Percentiles rank a stretch among this genome's conserved stretches.
These are phyloP conservation scores for Ammodytes marinus DNA, from an alignment of 2,113 vertebrate genomes.

Conservation along the genomic window DNA sequence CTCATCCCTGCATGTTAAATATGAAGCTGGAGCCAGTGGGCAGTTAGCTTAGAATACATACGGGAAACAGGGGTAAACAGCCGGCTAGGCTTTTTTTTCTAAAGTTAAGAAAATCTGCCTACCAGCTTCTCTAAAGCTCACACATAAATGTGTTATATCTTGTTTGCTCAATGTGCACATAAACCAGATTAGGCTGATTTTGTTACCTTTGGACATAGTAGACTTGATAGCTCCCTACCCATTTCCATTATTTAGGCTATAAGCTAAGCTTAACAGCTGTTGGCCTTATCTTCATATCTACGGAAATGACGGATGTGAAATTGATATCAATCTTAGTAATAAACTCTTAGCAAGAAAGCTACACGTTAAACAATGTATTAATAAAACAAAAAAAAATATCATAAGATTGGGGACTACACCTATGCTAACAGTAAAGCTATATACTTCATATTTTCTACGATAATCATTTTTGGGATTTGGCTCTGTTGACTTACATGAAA, in stretches of 20 bases:
- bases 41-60: not conserved
- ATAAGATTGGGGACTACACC: conserved; percentile 7
- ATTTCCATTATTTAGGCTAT: not conserved
- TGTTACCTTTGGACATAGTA: not conserved
- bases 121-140: not conserved
- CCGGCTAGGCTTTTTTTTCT: not conserved
- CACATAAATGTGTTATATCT: not conserved
- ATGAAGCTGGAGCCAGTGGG: not conserved
- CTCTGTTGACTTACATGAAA: conserved; percentile 52
- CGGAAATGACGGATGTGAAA: no score
- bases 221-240: not conserved
- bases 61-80: not conserved
- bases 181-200: not conserved
- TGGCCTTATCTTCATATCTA: not conserved
- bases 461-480: conserved; percentile 1
- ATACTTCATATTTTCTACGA: conserved; percentile 31
- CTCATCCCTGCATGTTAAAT: not conserved
- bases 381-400: not conserved
- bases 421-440: no score
- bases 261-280: not conserved
- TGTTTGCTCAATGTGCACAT: not conserved
- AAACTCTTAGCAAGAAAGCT: not conserved
- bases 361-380: not conserved
- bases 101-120: not conserved
- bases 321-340: not conserved